Base-by-base conservation (phyloP, 1,140 invertebrate species). In the Psix sp. region DNA sequence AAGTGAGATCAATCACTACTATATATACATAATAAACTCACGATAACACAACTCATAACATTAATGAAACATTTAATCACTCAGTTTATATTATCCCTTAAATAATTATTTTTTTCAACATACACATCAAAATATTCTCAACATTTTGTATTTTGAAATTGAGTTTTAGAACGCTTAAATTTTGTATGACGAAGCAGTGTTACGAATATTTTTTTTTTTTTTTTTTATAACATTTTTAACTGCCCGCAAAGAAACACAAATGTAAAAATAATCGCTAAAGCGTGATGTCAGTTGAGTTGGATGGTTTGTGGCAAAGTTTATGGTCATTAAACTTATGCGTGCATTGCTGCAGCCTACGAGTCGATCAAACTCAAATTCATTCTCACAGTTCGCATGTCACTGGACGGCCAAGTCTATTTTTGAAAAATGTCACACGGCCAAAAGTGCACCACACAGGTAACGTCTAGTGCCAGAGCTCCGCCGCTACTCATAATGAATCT, bases 341-440 rank as follows among this genome's bases (percentile, higher is more conserved):
- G 40, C 48, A 52, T 54, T 36, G 51, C 36, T 62, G 54, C 72
- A 68, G 63, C 46, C 63, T 60, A 4, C 16, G 62, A 57, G 72
- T 76, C 75, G 51, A 77, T 77, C 57, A 76, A 71, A 63, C 39
- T 52, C 48, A 43, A 73, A 73, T 68, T 59, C 63, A 68, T 68
- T 65, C 59, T 57, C 42, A 14, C 48, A 48, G 57, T 65, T 35
- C 20, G 54, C 38, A 73, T 75, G 72, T 78, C 80, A 74, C 74
- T 56, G 48, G 57, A 77, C 67, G 74, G 77, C 77, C 77, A 82
- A 76, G 67, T 79, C 77, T 83, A 84, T 83, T 86, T 80, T 82
- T 73, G 75, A 65, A 65, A 76, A 79, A 78, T 78, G 76, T 80
- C 67, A 74, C 51, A 76, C 74, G 48, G 77, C 76, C 74, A 83